Conservation (phyloP, 2,888 invertebrate genomes). For the Conus canariensis region DNA sequence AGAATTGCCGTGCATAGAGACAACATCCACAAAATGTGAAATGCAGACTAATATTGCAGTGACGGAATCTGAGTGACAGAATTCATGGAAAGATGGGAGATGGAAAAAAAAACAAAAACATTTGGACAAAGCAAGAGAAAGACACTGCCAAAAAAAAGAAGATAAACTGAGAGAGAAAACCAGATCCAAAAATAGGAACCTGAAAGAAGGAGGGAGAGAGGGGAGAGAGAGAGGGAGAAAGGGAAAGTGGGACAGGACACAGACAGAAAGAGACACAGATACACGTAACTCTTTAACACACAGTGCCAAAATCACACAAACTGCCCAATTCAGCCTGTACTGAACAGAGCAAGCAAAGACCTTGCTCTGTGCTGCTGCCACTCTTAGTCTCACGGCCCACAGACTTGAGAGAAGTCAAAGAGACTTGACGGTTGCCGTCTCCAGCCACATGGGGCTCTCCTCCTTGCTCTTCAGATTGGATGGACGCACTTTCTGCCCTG, state of each 20-base stretch:
- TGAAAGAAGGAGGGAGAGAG: too few relatives aligned
- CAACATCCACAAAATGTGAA: too few relatives aligned
- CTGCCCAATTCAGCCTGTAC: background rate
- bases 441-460: constrained; percentile 32
- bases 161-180: too few relatives aligned
- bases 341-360: background rate
- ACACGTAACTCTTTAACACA: background rate
- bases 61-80: too few relatives aligned
- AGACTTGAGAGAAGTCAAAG: background rate
- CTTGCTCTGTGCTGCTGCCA: background rate
- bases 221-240: too few relatives aligned
- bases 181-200: too few relatives aligned
- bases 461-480: constrained; percentile 50
- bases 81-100: too few relatives aligned
- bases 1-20: too few relatives aligned
- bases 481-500: constrained; percentile 61
- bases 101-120: too few relatives aligned
- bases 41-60: too few relatives aligned
- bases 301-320: background rate
- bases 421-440: constrained; percentile 3
- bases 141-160: too few relatives aligned
- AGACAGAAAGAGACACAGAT: background rate
- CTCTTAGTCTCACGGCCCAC: constrained; percentile 11
- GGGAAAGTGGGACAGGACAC: background rate
- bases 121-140: too few relatives aligned